Percentiles rank a stretch among this genome's conserved stretches.
These are phyloP conservation scores for Chloroceryle amazona DNA, from an alignment of 2,797 vertebrate genomes.

Conservation along the genomic window DNA sequence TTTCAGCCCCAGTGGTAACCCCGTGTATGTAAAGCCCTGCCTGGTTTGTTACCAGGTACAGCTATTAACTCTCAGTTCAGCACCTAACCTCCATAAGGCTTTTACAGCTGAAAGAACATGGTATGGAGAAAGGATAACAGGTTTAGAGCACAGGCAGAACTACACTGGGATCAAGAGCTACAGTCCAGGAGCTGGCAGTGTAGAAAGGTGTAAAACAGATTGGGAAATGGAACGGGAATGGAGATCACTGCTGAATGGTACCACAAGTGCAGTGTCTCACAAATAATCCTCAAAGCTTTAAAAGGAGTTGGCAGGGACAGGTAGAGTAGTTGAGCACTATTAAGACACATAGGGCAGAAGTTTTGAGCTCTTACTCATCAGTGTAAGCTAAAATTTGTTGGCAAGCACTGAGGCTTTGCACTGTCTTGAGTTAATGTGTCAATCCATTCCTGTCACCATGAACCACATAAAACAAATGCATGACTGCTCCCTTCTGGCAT, in stretches of 20 bases:
- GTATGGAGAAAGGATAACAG: neutral
- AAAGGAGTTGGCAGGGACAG: neutral
- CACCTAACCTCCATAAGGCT: neutral
- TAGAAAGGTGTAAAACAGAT: neutral
- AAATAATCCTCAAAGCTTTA: neutral
- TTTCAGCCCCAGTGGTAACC: neutral
- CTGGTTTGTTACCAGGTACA: neutral
- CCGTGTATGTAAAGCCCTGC: neutral
- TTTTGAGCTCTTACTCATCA: neutral
- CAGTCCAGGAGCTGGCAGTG: neutral
- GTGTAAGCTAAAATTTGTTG: neutral
- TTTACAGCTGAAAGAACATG: fast-evolving
- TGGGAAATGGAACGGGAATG: neutral
- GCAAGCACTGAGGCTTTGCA: neutral
- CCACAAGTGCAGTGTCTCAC: neutral
- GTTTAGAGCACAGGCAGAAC: neutral
- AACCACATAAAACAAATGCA: neutral
- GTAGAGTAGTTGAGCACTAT: neutral
- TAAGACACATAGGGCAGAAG: neutral
- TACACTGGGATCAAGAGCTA: neutral
- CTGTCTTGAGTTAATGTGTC: neutral
- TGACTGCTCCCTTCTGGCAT: neutral
- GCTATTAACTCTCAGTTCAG: neutral
- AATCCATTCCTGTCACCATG: neutral
- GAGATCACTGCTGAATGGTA: fast-evolving